A percentile compares a stretch with the other conserved stretches of the same genome.
Conservation (phyloP, 2,888 invertebrate genomes). For the Helobdella robusta region DNA sequence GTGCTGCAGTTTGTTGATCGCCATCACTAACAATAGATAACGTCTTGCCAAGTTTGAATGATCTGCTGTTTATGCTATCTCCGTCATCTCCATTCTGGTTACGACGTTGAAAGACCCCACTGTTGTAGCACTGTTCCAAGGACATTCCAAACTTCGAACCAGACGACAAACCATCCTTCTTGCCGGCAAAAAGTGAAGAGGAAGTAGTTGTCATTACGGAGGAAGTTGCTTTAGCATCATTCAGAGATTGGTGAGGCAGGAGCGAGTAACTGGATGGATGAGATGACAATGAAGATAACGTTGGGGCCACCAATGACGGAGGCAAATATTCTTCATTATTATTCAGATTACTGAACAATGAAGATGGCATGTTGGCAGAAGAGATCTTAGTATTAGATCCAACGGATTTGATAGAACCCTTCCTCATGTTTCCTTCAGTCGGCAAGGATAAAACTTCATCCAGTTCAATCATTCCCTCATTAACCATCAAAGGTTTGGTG, state of each 20-base stretch:
- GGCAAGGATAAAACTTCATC: neutral
- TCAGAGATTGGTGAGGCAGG: neutral
- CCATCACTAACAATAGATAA: conserved; percentile 17
- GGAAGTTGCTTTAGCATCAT: neutral
- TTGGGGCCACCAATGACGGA: too few relatives aligned
- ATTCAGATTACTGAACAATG: too few relatives aligned
- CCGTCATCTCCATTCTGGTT: conserved; percentile 8
- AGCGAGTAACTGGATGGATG: conserved; percentile 15
- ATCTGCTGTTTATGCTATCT: neutral
- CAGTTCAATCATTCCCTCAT: conserved; percentile 22
- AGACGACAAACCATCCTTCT: conserved; percentile 4
- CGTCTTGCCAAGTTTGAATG: conserved; percentile 6
- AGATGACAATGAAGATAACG: neutral
- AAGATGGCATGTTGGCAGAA: neutral
- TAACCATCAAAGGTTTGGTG: neutral
- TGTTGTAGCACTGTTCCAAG: conserved; percentile 25
- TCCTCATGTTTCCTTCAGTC: neutral
- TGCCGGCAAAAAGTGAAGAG: neutral
- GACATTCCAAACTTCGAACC: conserved; percentile 26
- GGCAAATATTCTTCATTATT: too few relatives aligned
- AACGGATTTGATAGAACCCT: neutral
- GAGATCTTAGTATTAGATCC: neutral
- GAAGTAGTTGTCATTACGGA: too few relatives aligned
- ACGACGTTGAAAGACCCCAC: conserved; percentile 21
- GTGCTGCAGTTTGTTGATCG: conserved; percentile 5